A percentile compares a stretch with the other conserved stretches of the same genome.
phyloP scores from a whole-genome alignment of 2,113 vertebrate species.

The Notothenia rossii region DNA sequence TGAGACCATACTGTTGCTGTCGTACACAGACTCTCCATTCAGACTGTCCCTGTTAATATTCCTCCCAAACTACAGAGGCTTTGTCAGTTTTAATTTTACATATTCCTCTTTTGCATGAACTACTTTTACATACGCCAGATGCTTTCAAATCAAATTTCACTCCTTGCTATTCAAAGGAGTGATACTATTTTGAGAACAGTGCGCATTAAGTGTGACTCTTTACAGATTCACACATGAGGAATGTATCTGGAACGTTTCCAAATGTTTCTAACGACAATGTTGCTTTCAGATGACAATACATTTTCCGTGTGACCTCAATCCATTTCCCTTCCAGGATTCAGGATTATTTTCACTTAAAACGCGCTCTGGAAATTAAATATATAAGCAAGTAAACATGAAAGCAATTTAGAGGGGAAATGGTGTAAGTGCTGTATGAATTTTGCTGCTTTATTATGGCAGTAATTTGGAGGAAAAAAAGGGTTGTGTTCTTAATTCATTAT shows the following conservation, averaged over 20 bases:
- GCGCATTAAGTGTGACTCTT: slow-evolving; percentile 45
- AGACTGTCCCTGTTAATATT: slow-evolving; percentile 68
- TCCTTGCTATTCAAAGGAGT: slow-evolving; percentile 26
- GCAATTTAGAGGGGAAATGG: slow-evolving; percentile 52
- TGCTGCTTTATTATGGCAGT: slow-evolving; percentile 70
- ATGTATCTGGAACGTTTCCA: slow-evolving; percentile 54
- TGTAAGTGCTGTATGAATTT: slow-evolving; percentile 64
- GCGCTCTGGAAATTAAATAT: slow-evolving; percentile 61
- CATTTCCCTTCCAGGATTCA: slow-evolving; percentile 60
- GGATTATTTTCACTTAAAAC: slow-evolving; percentile 67
- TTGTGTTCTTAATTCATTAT: slow-evolving; percentile 83
- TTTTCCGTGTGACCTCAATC: slow-evolving; percentile 57
- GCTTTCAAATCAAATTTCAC: slow-evolving; percentile 50
- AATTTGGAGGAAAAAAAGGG: slow-evolving; percentile 52
- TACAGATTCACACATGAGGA: slow-evolving; percentile 34
- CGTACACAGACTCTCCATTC: slow-evolving; percentile 66
- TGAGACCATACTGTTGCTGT: slow-evolving; percentile 51
- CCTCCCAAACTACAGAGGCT: slow-evolving; percentile 63
- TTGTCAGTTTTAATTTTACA: slow-evolving; percentile 74
- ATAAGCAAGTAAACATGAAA: slow-evolving; percentile 70
- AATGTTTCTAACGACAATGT: slow-evolving; percentile 29
- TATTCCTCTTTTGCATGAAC: slow-evolving; percentile 57
- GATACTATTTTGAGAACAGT: slow-evolving; percentile 23
- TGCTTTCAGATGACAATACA: slow-evolving; percentile 60
- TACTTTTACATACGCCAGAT: slow-evolving; percentile 56